phyloP scores from a whole-genome alignment of 2,888 invertebrate species.

The Rugalucina vietnamica region DNA sequence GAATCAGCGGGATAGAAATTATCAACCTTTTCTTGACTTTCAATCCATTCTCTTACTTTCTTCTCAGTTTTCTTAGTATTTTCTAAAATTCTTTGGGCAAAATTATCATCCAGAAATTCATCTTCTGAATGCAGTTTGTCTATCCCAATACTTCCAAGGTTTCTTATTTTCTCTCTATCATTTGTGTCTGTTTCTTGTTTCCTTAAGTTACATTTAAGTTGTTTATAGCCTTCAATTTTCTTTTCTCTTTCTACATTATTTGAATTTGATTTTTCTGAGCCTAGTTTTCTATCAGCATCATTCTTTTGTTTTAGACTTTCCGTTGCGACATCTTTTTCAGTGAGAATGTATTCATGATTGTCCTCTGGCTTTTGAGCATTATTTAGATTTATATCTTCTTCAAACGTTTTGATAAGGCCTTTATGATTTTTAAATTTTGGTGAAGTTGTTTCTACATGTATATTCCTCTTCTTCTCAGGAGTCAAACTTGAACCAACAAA shows the following conservation, averaged over 20 bases:
- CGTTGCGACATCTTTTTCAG: too few relatives aligned
- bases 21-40: constrained; percentile 38
- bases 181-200: neutral
- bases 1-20: neutral
- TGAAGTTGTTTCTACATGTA: too few relatives aligned
- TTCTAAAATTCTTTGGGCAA: constrained; percentile 7
- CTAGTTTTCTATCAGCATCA: neutral
- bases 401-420: too few relatives aligned
- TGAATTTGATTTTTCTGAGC: neutral
- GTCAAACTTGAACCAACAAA: constrained; percentile 51
- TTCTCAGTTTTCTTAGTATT: constrained; percentile 16
- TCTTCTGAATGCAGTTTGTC: neutral
- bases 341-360: too few relatives aligned
- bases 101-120: constrained; percentile 12
- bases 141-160: neutral
- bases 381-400: too few relatives aligned
- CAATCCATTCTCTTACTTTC: constrained; percentile 59
- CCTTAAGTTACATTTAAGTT: neutral
- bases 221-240: neutral
- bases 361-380: too few relatives aligned
- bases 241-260: neutral
- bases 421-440: too few relatives aligned
- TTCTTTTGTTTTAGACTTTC: too few relatives aligned
- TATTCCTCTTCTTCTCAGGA: constrained; percentile 43
- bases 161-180: neutral